Conservation (phyloP, 1,140 invertebrate species). For the Leucophenga varia region DNA sequence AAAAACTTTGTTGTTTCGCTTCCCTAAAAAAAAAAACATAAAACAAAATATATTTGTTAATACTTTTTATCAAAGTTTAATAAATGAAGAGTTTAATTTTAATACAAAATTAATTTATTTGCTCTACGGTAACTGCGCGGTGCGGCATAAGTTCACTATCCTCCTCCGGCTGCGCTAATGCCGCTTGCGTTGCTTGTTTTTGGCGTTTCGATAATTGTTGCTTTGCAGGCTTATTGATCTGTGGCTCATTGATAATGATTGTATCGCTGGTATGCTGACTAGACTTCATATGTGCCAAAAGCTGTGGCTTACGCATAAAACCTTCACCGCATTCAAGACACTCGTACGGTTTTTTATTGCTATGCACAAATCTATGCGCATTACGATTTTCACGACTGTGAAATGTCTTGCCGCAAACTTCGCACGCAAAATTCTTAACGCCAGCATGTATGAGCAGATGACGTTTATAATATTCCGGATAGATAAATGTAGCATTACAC, state of each 20-base stretch:
- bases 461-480: slow-evolving; percentile 82
- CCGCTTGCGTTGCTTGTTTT: no score
- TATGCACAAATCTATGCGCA: slow-evolving; percentile 81
- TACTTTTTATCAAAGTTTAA: no score
- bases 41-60: no score
- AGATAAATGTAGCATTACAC: slow-evolving; percentile 77
- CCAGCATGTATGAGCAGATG: slow-evolving; percentile 78
- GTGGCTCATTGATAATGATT: slow-evolving; percentile 77
- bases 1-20: no score
- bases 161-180: no score
- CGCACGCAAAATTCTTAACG: slow-evolving; percentile 76
- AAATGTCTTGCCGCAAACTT: slow-evolving; percentile 85
- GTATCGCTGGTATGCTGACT: slow-evolving; percentile 72
- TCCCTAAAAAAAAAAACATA: no score
- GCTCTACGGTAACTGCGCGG: no score
- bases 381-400: slow-evolving; percentile 82
- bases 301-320: slow-evolving; percentile 79
- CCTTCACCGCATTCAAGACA: slow-evolving; percentile 77
- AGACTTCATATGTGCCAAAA: slow-evolving; percentile 76
- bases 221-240: no score
- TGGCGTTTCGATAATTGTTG: no score
- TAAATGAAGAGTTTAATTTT: no score
- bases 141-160: no score
- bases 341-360: slow-evolving; percentile 83
- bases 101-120: no score